Evolutionary conservation across 2,888 invertebrate species (phyloP).

Genomic region (Limnephilus lunatus): DNA sequence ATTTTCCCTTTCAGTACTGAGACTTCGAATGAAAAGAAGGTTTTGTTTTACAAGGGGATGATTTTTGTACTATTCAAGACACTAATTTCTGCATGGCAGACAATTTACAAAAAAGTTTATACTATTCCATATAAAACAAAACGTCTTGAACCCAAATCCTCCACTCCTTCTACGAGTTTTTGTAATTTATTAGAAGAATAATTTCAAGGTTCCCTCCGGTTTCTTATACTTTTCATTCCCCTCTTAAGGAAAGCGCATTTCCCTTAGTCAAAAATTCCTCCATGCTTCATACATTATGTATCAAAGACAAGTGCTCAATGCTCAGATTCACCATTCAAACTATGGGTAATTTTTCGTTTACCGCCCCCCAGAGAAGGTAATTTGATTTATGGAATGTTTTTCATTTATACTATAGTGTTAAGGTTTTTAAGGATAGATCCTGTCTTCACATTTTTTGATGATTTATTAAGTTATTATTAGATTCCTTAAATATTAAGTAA

Average conservation of each 20-base stretch:
- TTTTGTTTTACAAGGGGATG: background rate
- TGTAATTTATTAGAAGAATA: background rate
- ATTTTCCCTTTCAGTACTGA: background rate
- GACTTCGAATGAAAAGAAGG: background rate
- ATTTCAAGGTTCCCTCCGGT: background rate
- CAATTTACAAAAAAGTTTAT: background rate
- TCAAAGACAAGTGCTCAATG: slow-evolving; percentile 28
- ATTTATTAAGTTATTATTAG: background rate
- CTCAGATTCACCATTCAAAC: slow-evolving; percentile 27
- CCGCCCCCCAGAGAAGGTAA: slow-evolving; percentile 5
- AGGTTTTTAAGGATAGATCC: background rate
- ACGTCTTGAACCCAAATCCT: background rate
- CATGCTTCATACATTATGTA: slow-evolving; percentile 56
- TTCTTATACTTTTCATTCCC: slow-evolving; percentile 43
- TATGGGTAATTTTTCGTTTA: slow-evolving; percentile 19
- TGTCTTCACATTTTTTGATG: background rate
- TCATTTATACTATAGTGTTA: slow-evolving; percentile 9
- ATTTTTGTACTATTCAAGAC: background rate
- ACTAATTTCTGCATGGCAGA: background rate
- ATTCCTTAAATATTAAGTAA: background rate
- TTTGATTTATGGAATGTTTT: slow-evolving; percentile 31
- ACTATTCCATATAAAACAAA: background rate
- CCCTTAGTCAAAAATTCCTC: slow-evolving; percentile 19
- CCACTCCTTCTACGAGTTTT: background rate
- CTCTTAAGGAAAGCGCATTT: slow-evolving; percentile 24